Conservation (phyloP, 1,140 invertebrate genomes). For the Phymastichus coffea region DNA sequence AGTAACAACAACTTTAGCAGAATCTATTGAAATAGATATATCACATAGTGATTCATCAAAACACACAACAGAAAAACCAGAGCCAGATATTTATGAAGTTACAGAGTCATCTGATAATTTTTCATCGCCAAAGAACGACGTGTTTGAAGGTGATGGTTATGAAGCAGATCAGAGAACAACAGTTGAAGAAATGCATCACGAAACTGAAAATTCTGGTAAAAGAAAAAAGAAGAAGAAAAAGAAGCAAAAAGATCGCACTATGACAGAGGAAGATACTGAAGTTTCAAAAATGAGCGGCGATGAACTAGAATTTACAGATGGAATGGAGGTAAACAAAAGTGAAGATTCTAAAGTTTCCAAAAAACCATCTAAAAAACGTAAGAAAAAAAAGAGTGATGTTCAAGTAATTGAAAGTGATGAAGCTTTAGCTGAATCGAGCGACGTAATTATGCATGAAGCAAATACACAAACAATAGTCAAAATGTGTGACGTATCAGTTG, state of each 20-base stretch:
- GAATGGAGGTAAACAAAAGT: slow-evolving; percentile 34
- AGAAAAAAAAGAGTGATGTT: slow-evolving; percentile 37
- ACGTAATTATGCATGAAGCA: slow-evolving; percentile 45
- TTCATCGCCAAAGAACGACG: slow-evolving; percentile 50
- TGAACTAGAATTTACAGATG: slow-evolving; percentile 43
- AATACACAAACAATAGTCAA: slow-evolving; percentile 55
- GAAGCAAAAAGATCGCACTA: slow-evolving; percentile 56
- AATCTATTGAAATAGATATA: slow-evolving; percentile 63
- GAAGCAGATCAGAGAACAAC: slow-evolving; percentile 62
- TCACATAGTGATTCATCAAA: slow-evolving; percentile 47
- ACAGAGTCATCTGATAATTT: slow-evolving; percentile 52
- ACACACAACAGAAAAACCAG: slow-evolving; percentile 54
- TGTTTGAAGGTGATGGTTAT: slow-evolving; percentile 56
- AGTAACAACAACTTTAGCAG: slow-evolving; percentile 59
- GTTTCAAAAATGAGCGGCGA: slow-evolving; percentile 42
- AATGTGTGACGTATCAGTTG: slow-evolving; percentile 45
- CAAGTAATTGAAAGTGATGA: slow-evolving; percentile 39
- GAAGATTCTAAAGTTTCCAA: slow-evolving; percentile 34
- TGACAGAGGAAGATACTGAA: slow-evolving; percentile 43
- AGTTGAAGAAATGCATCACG: slow-evolving; percentile 54
- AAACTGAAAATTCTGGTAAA: slow-evolving; percentile 45
- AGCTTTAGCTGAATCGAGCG: slow-evolving; percentile 31
- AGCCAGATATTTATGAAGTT: slow-evolving; percentile 55
- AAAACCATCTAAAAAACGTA: slow-evolving; percentile 33
- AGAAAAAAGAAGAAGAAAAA: slow-evolving; percentile 59